These are phyloP conservation scores for Xestia c-nigrum DNA, from an alignment of 2,888 invertebrate genomes.

Conservation along the genomic window DNA sequence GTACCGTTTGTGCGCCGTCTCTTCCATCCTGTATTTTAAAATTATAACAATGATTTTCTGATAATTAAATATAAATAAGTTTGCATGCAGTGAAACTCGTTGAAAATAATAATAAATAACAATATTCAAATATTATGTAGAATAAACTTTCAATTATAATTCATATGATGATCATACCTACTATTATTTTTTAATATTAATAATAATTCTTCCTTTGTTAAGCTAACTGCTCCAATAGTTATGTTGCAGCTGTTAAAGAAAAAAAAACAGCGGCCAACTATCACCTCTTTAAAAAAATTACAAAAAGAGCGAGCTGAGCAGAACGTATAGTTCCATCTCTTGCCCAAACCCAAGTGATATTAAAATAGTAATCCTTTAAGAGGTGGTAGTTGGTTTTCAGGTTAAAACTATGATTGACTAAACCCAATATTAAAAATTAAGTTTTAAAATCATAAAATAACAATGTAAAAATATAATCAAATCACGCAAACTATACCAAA, in stretches of 20 bases:
- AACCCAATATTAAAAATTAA: constrained; percentile 32
- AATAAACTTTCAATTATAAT: not conserved
- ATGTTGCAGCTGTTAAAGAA: not conserved
- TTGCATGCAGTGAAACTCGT: constrained; percentile 22
- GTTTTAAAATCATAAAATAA: constrained; percentile 15
- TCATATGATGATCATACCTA: not conserved
- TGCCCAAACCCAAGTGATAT: not conserved
- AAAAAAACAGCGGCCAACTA: not conserved
- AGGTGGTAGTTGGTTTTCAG: not conserved
- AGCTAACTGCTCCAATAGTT: constrained; percentile 9
- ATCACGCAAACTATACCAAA: constrained; percentile 32
- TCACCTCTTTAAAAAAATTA: not conserved
- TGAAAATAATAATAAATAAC: constrained; percentile 10
- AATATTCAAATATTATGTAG: not conserved
- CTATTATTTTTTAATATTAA: not conserved
- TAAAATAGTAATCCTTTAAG: not conserved
- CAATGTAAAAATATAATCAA: constrained; percentile 24
- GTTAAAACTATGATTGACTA: not conserved
- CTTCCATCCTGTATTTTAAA: not conserved
- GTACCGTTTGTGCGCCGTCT: not conserved
- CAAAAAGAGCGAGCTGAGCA: not conserved
- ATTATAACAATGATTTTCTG: not conserved
- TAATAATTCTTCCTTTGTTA: constrained; percentile 14
- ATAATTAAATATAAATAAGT: not conserved
- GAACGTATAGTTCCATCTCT: not conserved